Percentiles rank a stretch among this genome's conserved stretches.
phyloP scores from a whole-genome alignment of 2,797 vertebrate genomes.

The Amblyraja radiata region DNA sequence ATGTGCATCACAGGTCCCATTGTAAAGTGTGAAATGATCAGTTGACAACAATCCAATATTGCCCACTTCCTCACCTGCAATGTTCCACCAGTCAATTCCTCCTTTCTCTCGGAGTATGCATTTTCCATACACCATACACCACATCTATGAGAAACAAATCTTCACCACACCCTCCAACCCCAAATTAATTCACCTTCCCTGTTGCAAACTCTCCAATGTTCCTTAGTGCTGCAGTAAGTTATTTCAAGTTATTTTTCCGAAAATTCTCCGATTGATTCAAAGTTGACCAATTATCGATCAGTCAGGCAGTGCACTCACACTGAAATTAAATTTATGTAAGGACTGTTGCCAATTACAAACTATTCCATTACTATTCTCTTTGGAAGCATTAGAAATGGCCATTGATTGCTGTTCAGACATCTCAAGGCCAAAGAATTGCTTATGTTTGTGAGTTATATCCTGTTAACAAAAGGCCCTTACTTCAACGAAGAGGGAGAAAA shows the following conservation, averaged over 20 bases:
- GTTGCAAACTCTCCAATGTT: background rate
- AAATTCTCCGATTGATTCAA: background rate
- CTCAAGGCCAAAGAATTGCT: conserved; percentile 3
- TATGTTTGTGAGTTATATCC: conserved; percentile 24
- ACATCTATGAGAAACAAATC: background rate
- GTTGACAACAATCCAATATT: background rate
- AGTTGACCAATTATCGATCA: background rate
- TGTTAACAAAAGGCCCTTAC: conserved; percentile 23
- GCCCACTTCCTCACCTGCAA: background rate
- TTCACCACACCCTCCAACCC: no score
- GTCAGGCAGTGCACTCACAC: background rate
- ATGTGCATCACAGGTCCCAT: no score
- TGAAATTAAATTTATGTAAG: background rate
- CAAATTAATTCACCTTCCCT: background rate
- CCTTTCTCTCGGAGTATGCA: background rate
- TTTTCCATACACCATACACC: background rate
- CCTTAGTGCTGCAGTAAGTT: background rate
- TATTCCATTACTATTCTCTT: conserved; percentile 21
- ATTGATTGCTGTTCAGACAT: conserved; percentile 17
- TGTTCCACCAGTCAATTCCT: background rate
- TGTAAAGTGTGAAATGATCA: background rate
- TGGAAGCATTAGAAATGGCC: conserved; percentile 1
- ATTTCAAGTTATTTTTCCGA: background rate
- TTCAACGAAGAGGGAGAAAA: conserved; percentile 14
- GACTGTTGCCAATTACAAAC: background rate